These are phyloP conservation scores for Mongoloraphidia duomilia DNA, from an alignment of 2,888 invertebrate species.

Conservation along the genomic window DNA sequence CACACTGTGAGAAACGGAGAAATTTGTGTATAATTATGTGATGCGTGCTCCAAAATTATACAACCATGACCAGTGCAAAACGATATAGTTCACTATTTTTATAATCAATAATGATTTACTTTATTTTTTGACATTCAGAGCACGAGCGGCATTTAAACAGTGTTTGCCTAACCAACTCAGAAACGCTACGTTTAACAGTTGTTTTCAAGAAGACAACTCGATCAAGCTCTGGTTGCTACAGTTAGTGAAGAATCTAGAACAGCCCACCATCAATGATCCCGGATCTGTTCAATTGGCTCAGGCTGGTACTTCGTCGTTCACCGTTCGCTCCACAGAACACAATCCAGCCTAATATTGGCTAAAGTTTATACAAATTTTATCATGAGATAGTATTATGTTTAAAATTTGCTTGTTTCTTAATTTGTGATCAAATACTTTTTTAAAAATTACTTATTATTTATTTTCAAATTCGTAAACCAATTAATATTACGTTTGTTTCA, in stretches of 20 bases:
- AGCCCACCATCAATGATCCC: constrained; percentile 29
- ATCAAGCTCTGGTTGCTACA: constrained; percentile 94
- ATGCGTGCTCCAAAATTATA: not conserved
- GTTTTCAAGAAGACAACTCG: constrained; percentile 91
- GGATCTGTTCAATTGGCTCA: constrained; percentile 39
- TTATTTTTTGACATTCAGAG: constrained; percentile 35
- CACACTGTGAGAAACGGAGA: too few species aligned
- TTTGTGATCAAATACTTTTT: not conserved
- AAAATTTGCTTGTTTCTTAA: not conserved
- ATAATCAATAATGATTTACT: not conserved
- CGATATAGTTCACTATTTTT: not conserved
- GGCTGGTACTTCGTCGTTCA: constrained; percentile 48
- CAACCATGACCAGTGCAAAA: constrained; percentile 1
- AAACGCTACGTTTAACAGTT: constrained; percentile 85
- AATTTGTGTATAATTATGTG: not conserved
- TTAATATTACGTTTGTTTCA: too few species aligned
- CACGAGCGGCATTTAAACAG: constrained; percentile 89
- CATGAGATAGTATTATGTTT: too few species aligned
- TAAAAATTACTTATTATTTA: not conserved
- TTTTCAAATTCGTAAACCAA: not conserved
- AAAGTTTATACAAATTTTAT: not conserved
- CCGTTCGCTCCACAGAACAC: constrained; percentile 34
- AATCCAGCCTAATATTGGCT: not conserved
- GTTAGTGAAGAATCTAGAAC: constrained; percentile 83
- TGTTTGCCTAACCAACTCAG: constrained; percentile 95